These are phyloP conservation scores for Hydrocynus forskahlii DNA, from an alignment of 2,797 vertebrate species.

Conservation along the genomic window DNA sequence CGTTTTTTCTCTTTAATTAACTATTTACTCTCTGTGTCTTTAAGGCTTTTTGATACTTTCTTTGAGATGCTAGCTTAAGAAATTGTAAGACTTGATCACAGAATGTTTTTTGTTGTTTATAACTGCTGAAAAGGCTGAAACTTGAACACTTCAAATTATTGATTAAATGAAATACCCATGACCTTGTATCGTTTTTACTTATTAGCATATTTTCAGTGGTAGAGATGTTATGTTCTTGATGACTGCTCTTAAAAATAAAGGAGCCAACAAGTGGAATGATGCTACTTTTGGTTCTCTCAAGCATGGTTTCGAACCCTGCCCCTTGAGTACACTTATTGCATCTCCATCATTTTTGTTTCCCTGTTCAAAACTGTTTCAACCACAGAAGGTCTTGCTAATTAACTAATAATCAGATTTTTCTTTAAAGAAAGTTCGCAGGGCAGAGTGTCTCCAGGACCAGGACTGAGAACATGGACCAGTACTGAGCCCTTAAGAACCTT, in stretches of 20 bases:
- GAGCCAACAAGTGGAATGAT: not conserved
- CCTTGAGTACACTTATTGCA: no score
- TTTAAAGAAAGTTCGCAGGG: no score
- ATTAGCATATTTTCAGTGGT: no score
- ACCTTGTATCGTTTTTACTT: not conserved
- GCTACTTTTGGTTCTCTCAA: not conserved
- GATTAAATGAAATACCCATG: not conserved
- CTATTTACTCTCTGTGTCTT: constrained; percentile 3
- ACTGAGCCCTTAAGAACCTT: no score
- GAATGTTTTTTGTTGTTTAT: not conserved
- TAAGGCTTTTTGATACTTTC: not conserved
- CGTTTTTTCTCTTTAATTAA: constrained; percentile 32
- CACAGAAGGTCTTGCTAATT: no score
- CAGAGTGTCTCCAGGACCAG: no score
- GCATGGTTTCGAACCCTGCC: no score
- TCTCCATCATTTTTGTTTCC: no score
- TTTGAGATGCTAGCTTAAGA: not conserved
- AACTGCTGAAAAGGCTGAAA: no score
- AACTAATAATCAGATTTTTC: no score
- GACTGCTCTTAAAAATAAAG: not conserved
- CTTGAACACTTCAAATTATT: not conserved
- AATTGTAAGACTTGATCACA: not conserved
- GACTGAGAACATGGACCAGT: no score
- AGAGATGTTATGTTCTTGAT: not conserved
- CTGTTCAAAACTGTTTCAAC: no score